These are phyloP conservation scores for Nymphalis io DNA, from an alignment of 1,140 invertebrate genomes.

Conservation along the genomic window DNA sequence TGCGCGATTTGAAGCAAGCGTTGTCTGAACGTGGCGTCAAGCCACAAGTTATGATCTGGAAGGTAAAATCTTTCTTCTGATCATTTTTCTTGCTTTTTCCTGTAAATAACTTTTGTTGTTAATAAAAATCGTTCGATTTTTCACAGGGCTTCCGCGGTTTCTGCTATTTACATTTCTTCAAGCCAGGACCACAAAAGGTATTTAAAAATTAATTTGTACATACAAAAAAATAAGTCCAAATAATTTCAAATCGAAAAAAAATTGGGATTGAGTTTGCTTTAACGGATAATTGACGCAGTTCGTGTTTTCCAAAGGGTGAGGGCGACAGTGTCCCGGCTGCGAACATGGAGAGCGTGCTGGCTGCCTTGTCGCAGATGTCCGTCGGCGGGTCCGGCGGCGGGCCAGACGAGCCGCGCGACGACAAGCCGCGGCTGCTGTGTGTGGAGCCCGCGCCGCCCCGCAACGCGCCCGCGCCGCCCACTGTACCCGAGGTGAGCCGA, in stretches of 20 bases:
- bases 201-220: no score
- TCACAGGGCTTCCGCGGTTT: slow-evolving; percentile 82
- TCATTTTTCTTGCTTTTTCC: neutral
- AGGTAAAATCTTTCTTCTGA: slow-evolving; percentile 50
- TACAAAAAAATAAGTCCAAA: no score
- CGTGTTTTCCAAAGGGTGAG: slow-evolving; percentile 52
- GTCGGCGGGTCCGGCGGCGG: slow-evolving; percentile 49
- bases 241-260: no score
- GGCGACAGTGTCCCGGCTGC: slow-evolving; percentile 52
- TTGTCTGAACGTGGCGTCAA: slow-evolving; percentile 83
- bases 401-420: slow-evolving; percentile 43
- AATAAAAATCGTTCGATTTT: slow-evolving; percentile 7
- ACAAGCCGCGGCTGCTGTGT: slow-evolving; percentile 59
- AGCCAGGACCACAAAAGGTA: slow-evolving; percentile 76
- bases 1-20: slow-evolving; percentile 85
- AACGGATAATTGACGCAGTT: neutral
- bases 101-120: no score
- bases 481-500: slow-evolving; percentile 23
- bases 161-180: slow-evolving; percentile 85
- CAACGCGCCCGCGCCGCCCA: slow-evolving; percentile 39
- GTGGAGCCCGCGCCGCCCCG: slow-evolving; percentile 66
- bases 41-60: slow-evolving; percentile 85
- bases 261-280: no score
- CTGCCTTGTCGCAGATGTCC: slow-evolving; percentile 59
- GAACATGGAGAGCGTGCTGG: slow-evolving; percentile 62